Evolutionary conservation across 2,888 invertebrate species (phyloP).

Genomic region (Amphipoea lucens): DNA sequence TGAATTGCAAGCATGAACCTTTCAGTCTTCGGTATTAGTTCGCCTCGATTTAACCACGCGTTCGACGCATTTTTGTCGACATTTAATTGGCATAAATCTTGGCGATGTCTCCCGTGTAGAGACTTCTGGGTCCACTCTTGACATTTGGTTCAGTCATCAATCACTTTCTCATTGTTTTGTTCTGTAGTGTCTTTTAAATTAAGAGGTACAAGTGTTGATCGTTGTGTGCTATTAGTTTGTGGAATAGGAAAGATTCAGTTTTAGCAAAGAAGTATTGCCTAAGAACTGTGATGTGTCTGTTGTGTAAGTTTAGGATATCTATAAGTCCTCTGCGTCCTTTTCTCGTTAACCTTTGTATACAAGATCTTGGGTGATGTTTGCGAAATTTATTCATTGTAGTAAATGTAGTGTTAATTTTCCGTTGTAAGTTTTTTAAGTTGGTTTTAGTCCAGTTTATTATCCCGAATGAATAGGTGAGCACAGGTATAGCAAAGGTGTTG

Average conservation of each 20-base stretch:
- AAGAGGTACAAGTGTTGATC: neutral
- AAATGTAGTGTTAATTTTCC: neutral
- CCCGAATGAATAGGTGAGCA: too few relatives aligned
- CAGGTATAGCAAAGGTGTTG: too few relatives aligned
- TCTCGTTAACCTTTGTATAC: neutral
- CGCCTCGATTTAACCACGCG: too few relatives aligned
- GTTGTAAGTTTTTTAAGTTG: neutral
- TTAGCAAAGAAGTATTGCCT: neutral
- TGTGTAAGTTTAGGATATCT: neutral
- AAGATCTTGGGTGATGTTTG: neutral
- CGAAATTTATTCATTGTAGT: neutral
- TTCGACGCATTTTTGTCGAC: too few relatives aligned
- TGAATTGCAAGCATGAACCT: too few relatives aligned
- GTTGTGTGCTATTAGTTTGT: neutral
- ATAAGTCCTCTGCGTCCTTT: neutral
- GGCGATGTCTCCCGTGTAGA: too few relatives aligned
- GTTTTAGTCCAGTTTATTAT: too few relatives aligned
- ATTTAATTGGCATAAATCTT: too few relatives aligned
- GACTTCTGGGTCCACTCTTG: neutral
- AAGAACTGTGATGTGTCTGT: neutral
- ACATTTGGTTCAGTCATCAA: too few relatives aligned
- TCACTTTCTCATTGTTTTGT: neutral
- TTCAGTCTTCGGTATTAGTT: too few relatives aligned
- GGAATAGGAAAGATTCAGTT: neutral
- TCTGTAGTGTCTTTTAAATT: neutral